Evolutionary conservation across 2,113 vertebrate species (phyloP).

Genomic region (Parus major): DNA sequence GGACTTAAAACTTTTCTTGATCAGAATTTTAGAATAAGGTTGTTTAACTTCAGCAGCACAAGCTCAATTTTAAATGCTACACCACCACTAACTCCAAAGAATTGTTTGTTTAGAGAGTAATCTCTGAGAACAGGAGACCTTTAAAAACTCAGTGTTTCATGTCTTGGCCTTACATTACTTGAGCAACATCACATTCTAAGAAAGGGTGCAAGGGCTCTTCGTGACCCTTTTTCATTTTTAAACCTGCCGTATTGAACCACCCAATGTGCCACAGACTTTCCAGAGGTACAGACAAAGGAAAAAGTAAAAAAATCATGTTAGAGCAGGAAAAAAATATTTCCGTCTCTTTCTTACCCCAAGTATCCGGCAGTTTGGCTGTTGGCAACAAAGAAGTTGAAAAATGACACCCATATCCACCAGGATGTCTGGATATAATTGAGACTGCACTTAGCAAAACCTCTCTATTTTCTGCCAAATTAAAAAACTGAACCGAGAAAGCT

Average conservation of each 20-base stretch:
- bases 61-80: background rate
- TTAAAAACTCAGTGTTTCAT: background rate
- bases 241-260: background rate
- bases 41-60: background rate
- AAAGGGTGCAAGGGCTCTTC: background rate
- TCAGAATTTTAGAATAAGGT: background rate
- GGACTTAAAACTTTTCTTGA: background rate
- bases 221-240: background rate
- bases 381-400: background rate
- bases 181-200: background rate
- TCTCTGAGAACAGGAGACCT: background rate
- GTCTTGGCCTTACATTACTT: background rate
- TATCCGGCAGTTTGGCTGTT: background rate
- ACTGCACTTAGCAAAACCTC: background rate
- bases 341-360: background rate
- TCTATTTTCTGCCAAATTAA: background rate
- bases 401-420: background rate
- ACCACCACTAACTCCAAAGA: background rate
- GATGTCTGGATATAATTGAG: background rate
- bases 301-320: background rate
- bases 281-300: background rate
- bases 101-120: background rate
- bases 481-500: background rate
- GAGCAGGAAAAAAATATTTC: background rate
- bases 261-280: background rate